Evolutionary conservation across 1,140 invertebrate genomes (phyloP).

Genomic region (Sitodiplosis mosellana): DNA sequence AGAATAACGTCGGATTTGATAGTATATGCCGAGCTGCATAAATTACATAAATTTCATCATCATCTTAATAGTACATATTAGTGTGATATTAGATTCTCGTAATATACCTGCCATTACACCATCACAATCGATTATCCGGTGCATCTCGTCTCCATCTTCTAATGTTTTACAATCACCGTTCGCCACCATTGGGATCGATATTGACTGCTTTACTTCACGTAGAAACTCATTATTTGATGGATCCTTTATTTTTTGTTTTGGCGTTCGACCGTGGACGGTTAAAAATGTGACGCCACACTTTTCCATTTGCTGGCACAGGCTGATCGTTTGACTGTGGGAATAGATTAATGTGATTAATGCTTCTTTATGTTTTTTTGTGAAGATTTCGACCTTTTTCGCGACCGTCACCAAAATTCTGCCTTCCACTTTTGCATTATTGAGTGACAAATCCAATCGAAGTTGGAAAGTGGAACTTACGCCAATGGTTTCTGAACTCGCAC

Average conservation of each 20-base stretch:
- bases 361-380: too few species aligned
- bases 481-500: constrained; percentile 46
- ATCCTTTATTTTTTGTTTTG: constrained; percentile 55
- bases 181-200: constrained; percentile 68
- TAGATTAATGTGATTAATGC: too few species aligned
- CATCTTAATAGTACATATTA: too few species aligned
- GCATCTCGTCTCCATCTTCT: constrained; percentile 45
- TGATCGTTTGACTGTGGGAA: constrained; percentile 25
- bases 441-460: too few species aligned
- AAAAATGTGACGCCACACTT: constrained; percentile 72
- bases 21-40: constrained; percentile 74
- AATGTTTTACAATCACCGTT: constrained; percentile 76
- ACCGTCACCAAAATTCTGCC: too few species aligned
- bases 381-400: too few species aligned
- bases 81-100: too few species aligned
- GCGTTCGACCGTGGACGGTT: constrained; percentile 77
- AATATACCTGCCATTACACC: constrained; percentile 86
- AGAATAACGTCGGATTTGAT: constrained; percentile 78
- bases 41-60: too few species aligned
- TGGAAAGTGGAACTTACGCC: too few species aligned
- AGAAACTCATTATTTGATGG: constrained; percentile 59
- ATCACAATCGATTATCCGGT: constrained; percentile 47
- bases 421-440: constrained; percentile 29
- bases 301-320: constrained; percentile 55
- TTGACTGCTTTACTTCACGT: constrained; percentile 45